A percentile compares a stretch with the other conserved stretches of the same genome.
Conservation (phyloP, 2,888 invertebrate species). For the Drosophila lutescens region DNA sequence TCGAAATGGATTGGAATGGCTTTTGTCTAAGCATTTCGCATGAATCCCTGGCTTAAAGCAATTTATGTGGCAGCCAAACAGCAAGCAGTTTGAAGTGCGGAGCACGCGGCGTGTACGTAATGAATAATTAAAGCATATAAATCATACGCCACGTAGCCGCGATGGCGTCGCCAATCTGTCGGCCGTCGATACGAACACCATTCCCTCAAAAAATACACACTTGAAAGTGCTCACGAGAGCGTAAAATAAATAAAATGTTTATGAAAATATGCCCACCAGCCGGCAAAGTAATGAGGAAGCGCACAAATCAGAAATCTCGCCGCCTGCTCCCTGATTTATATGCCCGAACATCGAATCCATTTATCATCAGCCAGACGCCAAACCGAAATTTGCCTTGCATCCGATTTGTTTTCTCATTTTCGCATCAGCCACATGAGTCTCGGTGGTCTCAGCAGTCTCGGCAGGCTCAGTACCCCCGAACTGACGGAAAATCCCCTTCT, state of each 20-base stretch:
- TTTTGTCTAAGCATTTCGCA: conserved; percentile 26
- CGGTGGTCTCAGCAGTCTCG: conserved; percentile 6
- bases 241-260: conserved; percentile 58
- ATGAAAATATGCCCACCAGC: conserved; percentile 46
- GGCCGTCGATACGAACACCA: conserved; percentile 39
- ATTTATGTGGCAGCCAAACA: conserved; percentile 27
- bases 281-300: conserved; percentile 31
- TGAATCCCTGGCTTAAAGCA: conserved; percentile 40
- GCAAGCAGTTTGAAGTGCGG: conserved; percentile 13
- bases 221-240: conserved; percentile 62
- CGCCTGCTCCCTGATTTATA: conserved; percentile 67
- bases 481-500: conserved; percentile 26
- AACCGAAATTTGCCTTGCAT: conserved; percentile 31
- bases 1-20: conserved; percentile 16
- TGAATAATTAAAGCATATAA: conserved; percentile 73
- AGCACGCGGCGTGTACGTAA: conserved; percentile 46
- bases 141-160: conserved; percentile 69
- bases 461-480: not conserved
- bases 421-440: conserved; percentile 23
- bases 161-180: conserved; percentile 50
- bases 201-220: conserved; percentile 27
- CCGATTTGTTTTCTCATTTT: conserved; percentile 59
- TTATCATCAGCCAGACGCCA: conserved; percentile 73
- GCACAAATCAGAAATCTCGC: conserved; percentile 53
- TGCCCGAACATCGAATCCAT: conserved; percentile 76